These are phyloP conservation scores for Cantharis lateralis DNA, from an alignment of 2,888 invertebrate genomes.

Conservation along the genomic window DNA sequence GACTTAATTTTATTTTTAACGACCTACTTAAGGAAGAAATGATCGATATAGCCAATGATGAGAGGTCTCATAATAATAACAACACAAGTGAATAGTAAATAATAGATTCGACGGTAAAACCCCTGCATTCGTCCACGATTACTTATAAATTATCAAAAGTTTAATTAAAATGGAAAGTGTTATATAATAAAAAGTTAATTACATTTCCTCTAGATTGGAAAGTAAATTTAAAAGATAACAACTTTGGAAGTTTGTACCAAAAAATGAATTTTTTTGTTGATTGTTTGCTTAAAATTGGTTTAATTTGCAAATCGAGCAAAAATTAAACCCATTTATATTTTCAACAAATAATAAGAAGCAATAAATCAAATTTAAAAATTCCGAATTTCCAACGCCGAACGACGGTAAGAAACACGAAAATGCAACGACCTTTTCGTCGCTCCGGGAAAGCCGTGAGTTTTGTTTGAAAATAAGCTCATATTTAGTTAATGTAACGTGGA, in stretches of 20 bases:
- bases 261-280: neutral
- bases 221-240: neutral
- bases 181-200: neutral
- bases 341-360: neutral
- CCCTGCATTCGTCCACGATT: neutral
- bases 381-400: neutral
- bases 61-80: neutral
- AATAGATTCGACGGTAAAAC: neutral
- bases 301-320: constrained; percentile 1
- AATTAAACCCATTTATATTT: constrained; percentile 2
- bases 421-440: neutral
- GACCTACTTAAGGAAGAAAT: neutral
- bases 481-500: constrained; percentile 8
- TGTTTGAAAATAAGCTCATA: constrained; percentile 20
- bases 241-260: neutral
- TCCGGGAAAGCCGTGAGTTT: constrained; percentile 16
- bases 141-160: neutral
- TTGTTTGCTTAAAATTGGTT: neutral
- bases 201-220: neutral
- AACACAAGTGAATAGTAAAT: neutral
- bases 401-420: neutral
- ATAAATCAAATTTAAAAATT: constrained; percentile 23
- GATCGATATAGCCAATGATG: neutral
- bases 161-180: neutral
- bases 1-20: neutral